A percentile compares a stretch with the other conserved stretches of the same genome.
Evolutionary conservation across 2,113 vertebrate species (phyloP).

Genomic region (Ibidorhyncha struthersii): DNA sequence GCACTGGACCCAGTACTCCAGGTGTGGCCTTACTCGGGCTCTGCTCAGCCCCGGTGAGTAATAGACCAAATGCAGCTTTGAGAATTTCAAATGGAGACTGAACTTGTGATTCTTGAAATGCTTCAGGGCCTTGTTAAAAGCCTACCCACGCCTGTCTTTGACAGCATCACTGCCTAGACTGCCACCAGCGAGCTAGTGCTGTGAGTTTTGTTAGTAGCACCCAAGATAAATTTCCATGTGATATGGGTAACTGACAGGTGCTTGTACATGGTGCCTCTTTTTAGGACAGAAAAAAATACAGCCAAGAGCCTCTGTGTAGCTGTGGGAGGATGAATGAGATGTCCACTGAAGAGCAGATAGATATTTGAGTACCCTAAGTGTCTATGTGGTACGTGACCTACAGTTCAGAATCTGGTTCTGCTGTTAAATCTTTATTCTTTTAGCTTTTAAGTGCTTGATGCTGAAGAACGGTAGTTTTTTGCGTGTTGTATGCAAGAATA

Average conservation of each 20-base stretch:
- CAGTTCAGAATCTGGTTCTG: neutral
- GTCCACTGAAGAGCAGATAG: neutral
- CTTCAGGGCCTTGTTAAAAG: neutral
- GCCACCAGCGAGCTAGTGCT: neutral
- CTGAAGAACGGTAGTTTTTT: neutral
- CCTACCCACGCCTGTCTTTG: neutral
- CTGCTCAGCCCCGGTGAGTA: neutral
- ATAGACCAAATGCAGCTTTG: neutral
- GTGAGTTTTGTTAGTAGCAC: neutral
- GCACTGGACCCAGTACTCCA: neutral
- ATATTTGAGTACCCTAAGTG: neutral
- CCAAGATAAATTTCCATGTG: neutral
- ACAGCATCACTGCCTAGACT: neutral
- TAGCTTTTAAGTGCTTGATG: neutral
- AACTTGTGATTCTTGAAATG: neutral
- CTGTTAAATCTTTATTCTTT: neutral
- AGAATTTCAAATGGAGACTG: neutral
- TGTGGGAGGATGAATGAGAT: neutral
- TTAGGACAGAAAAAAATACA: neutral
- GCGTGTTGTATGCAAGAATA: neutral
- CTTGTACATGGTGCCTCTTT: neutral
- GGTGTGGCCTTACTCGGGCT: neutral
- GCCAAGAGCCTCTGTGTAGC: neutral
- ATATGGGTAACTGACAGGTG: neutral
- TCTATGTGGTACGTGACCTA: rapidly evolving